Percentiles rank a stretch among this genome's conserved stretches.
Conservation (phyloP, 2,113 vertebrate genomes). For the Herpailurus yagouaroundi region DNA sequence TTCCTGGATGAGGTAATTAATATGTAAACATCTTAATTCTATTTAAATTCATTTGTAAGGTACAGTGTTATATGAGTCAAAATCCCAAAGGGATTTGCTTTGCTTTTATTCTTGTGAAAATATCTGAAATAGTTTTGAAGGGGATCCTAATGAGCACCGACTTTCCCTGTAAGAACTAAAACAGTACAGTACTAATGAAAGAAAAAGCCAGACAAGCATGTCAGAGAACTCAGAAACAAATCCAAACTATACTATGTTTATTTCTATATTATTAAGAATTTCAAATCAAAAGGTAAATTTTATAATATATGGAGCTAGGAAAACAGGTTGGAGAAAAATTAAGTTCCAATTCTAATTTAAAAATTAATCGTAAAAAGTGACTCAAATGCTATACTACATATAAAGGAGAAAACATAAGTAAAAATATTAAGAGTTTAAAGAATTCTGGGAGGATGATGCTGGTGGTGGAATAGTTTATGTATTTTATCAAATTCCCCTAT, state of each 20-base stretch:
- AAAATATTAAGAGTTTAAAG: not conserved
- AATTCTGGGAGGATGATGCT: not conserved
- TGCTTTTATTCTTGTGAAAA: not conserved
- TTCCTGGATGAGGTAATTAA: not conserved
- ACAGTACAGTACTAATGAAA: not conserved
- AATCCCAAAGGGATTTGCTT: not conserved
- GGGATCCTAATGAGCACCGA: not conserved
- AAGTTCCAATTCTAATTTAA: not conserved
- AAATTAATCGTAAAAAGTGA: not conserved
- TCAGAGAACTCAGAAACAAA: not conserved
- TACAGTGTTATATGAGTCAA: not conserved
- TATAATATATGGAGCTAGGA: not conserved
- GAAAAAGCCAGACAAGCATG: not conserved
- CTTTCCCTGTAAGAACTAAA: not conserved
- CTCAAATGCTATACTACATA: not conserved
- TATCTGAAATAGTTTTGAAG: not conserved
- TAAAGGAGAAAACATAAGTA: not conserved
- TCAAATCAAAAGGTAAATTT: not conserved
- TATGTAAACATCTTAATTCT: not conserved
- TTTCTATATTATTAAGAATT: not conserved
- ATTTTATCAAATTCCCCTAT: not conserved
- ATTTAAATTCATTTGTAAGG: not conserved
- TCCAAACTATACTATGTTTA: not conserved
- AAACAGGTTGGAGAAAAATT: not conserved
- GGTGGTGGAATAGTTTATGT: not conserved